phyloP scores from a whole-genome alignment of 1,140 invertebrate genomes.

The Chionoecetes opilio region DNA sequence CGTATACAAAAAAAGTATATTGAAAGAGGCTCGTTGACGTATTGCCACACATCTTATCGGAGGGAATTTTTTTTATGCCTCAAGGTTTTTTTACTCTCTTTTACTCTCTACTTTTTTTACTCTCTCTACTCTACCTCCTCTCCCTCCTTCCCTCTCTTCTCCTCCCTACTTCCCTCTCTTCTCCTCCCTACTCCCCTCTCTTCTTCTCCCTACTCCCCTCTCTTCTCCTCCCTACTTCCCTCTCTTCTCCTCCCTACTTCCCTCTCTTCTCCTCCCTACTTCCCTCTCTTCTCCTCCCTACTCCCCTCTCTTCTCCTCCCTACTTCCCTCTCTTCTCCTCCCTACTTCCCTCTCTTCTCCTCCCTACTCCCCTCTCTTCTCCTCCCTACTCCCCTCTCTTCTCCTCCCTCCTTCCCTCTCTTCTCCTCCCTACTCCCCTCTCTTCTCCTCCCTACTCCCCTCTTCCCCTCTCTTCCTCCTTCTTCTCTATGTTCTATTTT shows the following conservation, averaged over 20 bases:
- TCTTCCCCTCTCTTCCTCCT: not conserved
- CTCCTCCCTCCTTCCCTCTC: not conserved
- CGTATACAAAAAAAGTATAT: not conserved
- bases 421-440: too few relatives aligned
- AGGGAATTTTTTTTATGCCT: not conserved
- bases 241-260: too few relatives aligned
- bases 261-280: not conserved
- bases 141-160: not conserved
- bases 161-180: too few relatives aligned
- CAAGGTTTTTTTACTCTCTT: too few relatives aligned
- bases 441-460: not conserved
- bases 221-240: not conserved
- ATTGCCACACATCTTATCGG: not conserved
- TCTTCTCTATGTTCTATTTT: not conserved
- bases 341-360: not conserved
- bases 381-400: not conserved
- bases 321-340: too few relatives aligned
- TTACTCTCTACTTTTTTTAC: too few relatives aligned
- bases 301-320: not conserved
- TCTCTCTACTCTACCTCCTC: not conserved
- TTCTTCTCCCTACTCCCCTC: not conserved
- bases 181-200: not conserved
- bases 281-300: not conserved
- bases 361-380: too few relatives aligned
- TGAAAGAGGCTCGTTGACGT: not conserved